Evolutionary conservation across 1,140 invertebrate species (phyloP), one percentile per base, ranked within the genome.

Genomic region (Drosophila murphyi): DNA sequence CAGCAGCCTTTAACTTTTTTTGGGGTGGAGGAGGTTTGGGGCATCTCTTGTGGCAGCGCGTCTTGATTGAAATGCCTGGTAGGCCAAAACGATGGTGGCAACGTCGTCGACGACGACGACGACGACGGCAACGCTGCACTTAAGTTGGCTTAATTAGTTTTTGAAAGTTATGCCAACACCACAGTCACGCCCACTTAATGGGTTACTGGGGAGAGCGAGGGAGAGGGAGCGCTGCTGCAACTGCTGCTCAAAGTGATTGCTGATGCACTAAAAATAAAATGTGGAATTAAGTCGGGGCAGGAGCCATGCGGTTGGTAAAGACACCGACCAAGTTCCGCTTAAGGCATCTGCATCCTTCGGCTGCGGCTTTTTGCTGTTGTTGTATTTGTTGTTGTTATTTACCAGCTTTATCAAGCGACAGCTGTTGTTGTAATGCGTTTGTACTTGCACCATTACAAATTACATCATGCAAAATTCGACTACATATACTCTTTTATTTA

Each of bases 101-200:
- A 20, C 20, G 20, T 20, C 20, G 20, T 7, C n/a, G 28, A 32
- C 31, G 52, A 52, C 61, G 70, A 43, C 62, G 43, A 56, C 45
- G 41, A 41, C 57, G 35, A 51, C 52, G 45, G 32, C 76, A 69
- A 60, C 76, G 81, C 80, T 80, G 79, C 78, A 83, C 87, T 90
- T 90, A 90, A 90, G 82, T 90, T 90, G 88, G 82, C 87, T 90
- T 90, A 90, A 90, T 90, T 90, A 90, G 87, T 90, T 90, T 90
- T 83, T 80, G 77, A 89, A 88, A 88, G 85, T 88, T 88, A 88
- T 89, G 83, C 83, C 83, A 88, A 82, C 83, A 76, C 76, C 80
- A 72, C 69, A 69, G 76, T 70, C 83, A 88, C 83, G 83, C 83
- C 83, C 80, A 72, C 74, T 89, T 89, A 89, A 88, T 88, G 85